A percentile compares a stretch with the other conserved stretches of the same genome.
Conservation (phyloP, 2,888 invertebrate genomes). For the Lathronympha strigana region DNA sequence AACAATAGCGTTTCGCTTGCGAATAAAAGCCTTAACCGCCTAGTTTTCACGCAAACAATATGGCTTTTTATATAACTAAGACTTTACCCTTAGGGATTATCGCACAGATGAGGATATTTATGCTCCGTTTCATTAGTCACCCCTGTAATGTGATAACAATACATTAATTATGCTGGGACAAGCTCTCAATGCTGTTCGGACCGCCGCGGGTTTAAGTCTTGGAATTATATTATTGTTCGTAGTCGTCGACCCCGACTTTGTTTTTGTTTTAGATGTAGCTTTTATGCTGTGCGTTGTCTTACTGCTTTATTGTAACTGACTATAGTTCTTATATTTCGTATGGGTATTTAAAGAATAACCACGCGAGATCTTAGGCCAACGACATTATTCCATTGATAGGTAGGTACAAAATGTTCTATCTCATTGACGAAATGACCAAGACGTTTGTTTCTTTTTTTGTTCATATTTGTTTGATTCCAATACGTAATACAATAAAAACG, state of each 20-base stretch:
- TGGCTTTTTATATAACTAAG: not conserved
- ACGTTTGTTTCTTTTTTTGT: too few relatives aligned
- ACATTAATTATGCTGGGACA: slow-evolving; percentile 56
- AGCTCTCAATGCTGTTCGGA: slow-evolving; percentile 51
- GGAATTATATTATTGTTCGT: not conserved
- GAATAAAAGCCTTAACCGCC: not conserved
- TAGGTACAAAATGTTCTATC: too few relatives aligned
- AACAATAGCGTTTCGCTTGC: slow-evolving; percentile 42
- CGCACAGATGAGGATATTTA: slow-evolving; percentile 52
- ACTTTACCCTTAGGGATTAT: slow-evolving; percentile 54
- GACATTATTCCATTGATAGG: too few relatives aligned
- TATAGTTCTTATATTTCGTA: too few relatives aligned
- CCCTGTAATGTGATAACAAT: slow-evolving; percentile 64
- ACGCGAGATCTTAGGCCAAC: too few relatives aligned
- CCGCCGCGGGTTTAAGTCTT: slow-evolving; percentile 44
- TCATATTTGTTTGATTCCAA: too few relatives aligned
- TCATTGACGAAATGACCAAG: too few relatives aligned
- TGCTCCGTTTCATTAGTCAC: slow-evolving; percentile 63
- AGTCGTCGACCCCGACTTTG: too few relatives aligned
- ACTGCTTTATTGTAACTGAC: too few relatives aligned
- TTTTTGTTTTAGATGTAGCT: not conserved
- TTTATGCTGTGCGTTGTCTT: too few relatives aligned
- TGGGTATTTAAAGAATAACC: too few relatives aligned
- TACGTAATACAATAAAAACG: too few relatives aligned
- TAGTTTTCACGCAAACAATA: not conserved